Evolutionary conservation across 2,888 invertebrate genomes (phyloP), one percentile per base, ranked within the genome.

Genomic region (Stenurella melanura): DNA sequence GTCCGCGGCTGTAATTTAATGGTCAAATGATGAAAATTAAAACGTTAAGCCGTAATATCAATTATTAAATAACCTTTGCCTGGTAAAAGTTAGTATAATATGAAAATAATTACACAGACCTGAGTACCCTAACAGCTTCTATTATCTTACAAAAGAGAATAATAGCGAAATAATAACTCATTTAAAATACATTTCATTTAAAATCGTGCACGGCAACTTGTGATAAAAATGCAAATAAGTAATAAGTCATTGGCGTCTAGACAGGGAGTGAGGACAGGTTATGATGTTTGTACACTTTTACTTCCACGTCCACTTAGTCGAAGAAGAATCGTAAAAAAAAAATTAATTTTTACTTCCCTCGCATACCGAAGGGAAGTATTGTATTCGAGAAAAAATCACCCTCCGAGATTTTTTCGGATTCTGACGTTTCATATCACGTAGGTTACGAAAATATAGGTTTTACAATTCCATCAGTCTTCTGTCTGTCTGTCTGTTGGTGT

Each of bases 151-250:
- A 81, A 82, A 81, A 81, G 73, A 80, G 81, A 82, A 75, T 85
- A 84, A 84, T 83, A 84, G 81, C 78, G 77, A 84, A 84, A 83
- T 86, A 86, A 85, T 86, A 84, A 85, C 83, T 80, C 83, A 84
- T 83, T 86, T 84, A 85, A 81, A 82, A 83, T 83, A 79, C 82
- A 82, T 83, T 83, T 81, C 78, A 82, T 83, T 82, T 81, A 74
- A 77, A 82, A 77, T 50, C 69, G 79, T 30, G 75, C 85, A 86
- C 85, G 85, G 83, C 83, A 86, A 83, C 54, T 74, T 76, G 83
- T 85, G 84, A 84, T 85, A 84, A 84, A 84, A 84, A 85, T 84
- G 84, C 81, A 84, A 85, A 85, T 83, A 58, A 77, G 4, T 60
- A 85, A 85, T 83, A 58, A 77, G 4, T 60, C 70, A 70, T 18